Evolutionary conservation across 2,888 invertebrate species (phyloP).

Genomic region (Polyommatus iphigenia): DNA sequence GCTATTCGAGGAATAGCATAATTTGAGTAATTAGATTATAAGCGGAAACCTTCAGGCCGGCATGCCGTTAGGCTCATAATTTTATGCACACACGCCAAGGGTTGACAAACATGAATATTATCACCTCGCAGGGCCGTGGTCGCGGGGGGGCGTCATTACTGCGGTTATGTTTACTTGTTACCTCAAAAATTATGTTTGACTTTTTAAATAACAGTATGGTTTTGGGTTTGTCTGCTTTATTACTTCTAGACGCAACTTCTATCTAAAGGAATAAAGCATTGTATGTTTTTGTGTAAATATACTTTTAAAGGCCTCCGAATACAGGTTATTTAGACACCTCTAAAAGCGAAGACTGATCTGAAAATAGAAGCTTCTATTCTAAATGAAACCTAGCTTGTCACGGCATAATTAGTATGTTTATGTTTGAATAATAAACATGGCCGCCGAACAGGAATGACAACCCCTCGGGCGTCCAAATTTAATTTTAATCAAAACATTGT

Average conservation of each 20-base stretch:
- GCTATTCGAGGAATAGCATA: conserved; percentile 32
- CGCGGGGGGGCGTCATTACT: conserved; percentile 12
- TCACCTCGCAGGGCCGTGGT: conserved; percentile 32
- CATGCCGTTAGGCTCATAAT: conserved; percentile 36
- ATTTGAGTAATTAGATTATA: conserved; percentile 35
- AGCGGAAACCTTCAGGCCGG: conserved; percentile 29
- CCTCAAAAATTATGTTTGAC: conserved; percentile 1
- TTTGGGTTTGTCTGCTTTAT: background rate
- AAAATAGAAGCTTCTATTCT: background rate
- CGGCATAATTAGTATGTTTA: background rate
- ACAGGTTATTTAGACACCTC: background rate
- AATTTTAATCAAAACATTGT: conserved; percentile 47
- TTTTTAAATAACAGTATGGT: background rate
- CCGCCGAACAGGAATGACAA: conserved; percentile 24
- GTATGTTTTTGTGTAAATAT: too few species aligned
- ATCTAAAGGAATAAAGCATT: too few species aligned
- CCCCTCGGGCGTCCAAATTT: conserved; percentile 41
- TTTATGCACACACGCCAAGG: conserved; percentile 36
- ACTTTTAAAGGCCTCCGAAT: background rate
- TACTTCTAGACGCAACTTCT: too few species aligned
- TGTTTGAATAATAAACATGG: conserved; percentile 22
- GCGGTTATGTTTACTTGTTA: background rate
- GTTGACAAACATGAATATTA: conserved; percentile 37
- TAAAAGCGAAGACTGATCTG: background rate
- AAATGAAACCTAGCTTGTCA: background rate